Base-by-base conservation (phyloP, 2,797 vertebrate species). In the Sebastes iracundus region DNA sequence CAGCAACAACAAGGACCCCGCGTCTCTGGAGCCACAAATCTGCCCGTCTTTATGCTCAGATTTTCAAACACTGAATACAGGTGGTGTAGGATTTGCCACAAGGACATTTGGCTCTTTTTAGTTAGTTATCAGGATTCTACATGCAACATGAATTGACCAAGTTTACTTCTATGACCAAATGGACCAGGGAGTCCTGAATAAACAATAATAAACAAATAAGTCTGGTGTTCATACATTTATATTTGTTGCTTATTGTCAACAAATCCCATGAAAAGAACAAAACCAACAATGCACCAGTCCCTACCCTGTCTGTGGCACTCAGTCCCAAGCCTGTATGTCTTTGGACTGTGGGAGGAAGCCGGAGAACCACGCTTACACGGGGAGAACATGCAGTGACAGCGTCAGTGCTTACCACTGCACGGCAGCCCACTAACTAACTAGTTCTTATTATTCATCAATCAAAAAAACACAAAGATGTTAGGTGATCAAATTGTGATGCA, bases 21-120 rank as follows among this genome's bases (percentile, higher is more conserved):
- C 12, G 64, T 83, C 84, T 82, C 79, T 70, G 77, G 35, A 85
- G 79, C 62, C 81, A 59, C 79, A 67, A 67, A 59, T 75, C 79
- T 72, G 81, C 64, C 46, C 7, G 25, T 63, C 63, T 63, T 66
- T 72, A 55, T 65, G 14, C 79, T 87, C 81, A 88, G 85, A n/a
- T 68, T 73, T 56, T 60, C 22, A 30, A 63, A 80, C 30, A 3
- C 5, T 13, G 35, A 66, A 67, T 82, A 52, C 35, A 77, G 35
- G 60, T 60, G 20, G 58, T 3, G 58, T 32, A 52, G n/a, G 16
- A 38, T 64, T 18, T 30, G 55, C 16, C 16, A 66, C n/a, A 61
- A 56, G 32, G 32, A 75, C 16, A 32, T 65, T 18, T 22, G 13
- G 20, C 8, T 69, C 0, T 28, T 56, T 62, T 53, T 66, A 60